Evolutionary conservation across 2,797 vertebrate genomes (phyloP), one percentile per base, ranked within the genome.

Genomic region (Ambastaia sidthimunki): DNA sequence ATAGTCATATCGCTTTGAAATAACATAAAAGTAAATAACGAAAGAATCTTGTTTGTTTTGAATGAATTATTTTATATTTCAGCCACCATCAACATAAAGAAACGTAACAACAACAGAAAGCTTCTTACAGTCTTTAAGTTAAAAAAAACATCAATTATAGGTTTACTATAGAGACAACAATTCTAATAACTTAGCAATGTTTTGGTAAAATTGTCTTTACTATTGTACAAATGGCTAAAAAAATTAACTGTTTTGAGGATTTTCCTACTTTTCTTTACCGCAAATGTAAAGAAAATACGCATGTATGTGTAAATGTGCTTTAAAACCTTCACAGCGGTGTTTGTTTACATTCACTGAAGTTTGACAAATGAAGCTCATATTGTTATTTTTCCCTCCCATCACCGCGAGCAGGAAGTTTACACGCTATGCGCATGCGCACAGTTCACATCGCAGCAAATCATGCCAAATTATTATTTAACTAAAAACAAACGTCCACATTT

Each of bases 381-480:
- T 72, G 11, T 65, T 7, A 72, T 71, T 44, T 71, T 34, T 65
- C 60, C 47, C 28, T 85, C 85, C 48, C 21, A 28, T 81, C 65
- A 71, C 82, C n/a, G n/a, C 76, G 18, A 71, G 81, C 81, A 86
- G 88, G 81, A 90, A 89, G 86, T 81, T 84, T 84, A 76, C 66
- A 73, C 57, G 80, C 73, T 79, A 63, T 65, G 88, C 90, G 89
- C 92, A 82, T 91, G 91, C 92, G 91, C 87, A 80, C 0, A 67
- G 31, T 13, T 7, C 54, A 76, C 59, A 76, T 85, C 80, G 62
- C 82, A 85, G 74, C 89, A 88, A 90, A 84, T 79, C 82, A 85
- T 82, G 82, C 87, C 88, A 85, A 92, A 91, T 91, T 88, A 85
- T 88, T 87, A 87, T 85, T 84, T 87, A 92, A 93, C 89, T 88